phyloP scores from a whole-genome alignment of 2,113 vertebrate species.

The Polyodon spathula region DNA sequence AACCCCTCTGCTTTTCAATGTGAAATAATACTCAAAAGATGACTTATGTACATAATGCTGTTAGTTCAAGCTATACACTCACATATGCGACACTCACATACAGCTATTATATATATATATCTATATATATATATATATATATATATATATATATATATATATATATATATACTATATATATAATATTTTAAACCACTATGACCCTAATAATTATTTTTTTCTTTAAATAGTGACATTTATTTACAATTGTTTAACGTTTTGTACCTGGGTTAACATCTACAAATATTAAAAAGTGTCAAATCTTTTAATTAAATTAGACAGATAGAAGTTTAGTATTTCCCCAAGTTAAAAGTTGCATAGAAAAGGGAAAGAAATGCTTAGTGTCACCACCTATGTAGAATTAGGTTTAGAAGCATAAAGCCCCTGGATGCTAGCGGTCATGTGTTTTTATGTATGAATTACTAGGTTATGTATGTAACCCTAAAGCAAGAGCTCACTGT shows the following conservation, averaged over 20 bases:
- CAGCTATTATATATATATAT: too few species aligned
- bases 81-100: too few species aligned
- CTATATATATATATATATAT: too few species aligned
- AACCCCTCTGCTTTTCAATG: constrained; percentile 91
- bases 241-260: constrained; percentile 73
- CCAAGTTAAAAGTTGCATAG: constrained; percentile 58
- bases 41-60: constrained; percentile 87
- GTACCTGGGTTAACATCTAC: constrained; percentile 46
- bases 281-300: constrained; percentile 44
- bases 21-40: constrained; percentile 97
- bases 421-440: not conserved
- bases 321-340: constrained; percentile 36
- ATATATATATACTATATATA: too few species aligned
- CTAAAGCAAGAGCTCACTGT: too few species aligned
- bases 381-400: constrained; percentile 10
- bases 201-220: too few species aligned
- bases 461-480: too few species aligned
- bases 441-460: too few species aligned
- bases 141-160: too few species aligned
- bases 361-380: constrained; percentile 46
- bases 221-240: constrained; percentile 72
- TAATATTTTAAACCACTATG: too few species aligned
- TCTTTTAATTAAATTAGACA: constrained; percentile 40
- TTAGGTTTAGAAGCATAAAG: constrained; percentile 23
- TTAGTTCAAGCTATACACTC: constrained; percentile 66